phyloP scores from a whole-genome alignment of 2,797 vertebrate species.

The Loriculus beryllinus region DNA sequence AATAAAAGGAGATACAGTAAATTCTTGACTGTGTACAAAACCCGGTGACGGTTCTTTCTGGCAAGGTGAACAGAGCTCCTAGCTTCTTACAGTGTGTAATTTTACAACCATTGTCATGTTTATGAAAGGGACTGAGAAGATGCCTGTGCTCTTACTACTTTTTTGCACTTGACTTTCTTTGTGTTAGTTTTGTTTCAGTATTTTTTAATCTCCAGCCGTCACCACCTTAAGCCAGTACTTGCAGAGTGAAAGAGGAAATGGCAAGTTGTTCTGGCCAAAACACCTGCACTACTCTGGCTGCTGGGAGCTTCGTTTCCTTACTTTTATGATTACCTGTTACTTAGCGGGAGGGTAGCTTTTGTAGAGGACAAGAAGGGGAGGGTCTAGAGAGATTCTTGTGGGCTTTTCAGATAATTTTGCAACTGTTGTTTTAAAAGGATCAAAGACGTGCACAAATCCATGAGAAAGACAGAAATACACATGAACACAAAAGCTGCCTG shows the following conservation, averaged over 20 bases:
- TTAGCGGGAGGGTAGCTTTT: background rate
- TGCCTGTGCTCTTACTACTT: background rate
- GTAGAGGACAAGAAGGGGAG: background rate
- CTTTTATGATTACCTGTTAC: background rate
- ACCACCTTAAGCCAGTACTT: background rate
- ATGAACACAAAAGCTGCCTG: background rate
- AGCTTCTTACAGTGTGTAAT: background rate
- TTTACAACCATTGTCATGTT: background rate
- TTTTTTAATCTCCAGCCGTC: background rate
- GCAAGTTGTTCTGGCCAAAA: background rate
- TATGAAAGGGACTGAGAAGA: background rate
- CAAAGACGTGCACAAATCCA: background rate
- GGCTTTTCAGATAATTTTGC: background rate
- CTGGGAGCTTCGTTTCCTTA: background rate
- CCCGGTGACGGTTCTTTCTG: background rate
- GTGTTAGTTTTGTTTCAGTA: background rate
- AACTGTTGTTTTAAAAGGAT: background rate
- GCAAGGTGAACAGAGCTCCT: background rate
- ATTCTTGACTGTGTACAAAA: background rate
- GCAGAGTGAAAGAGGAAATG: background rate
- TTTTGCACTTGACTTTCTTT: background rate
- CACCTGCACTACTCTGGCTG: background rate
- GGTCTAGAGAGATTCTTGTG: background rate
- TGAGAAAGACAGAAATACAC: background rate
- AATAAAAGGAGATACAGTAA: background rate